Conservation (phyloP, 2,888 invertebrate genomes). For the Brenthis ino region DNA sequence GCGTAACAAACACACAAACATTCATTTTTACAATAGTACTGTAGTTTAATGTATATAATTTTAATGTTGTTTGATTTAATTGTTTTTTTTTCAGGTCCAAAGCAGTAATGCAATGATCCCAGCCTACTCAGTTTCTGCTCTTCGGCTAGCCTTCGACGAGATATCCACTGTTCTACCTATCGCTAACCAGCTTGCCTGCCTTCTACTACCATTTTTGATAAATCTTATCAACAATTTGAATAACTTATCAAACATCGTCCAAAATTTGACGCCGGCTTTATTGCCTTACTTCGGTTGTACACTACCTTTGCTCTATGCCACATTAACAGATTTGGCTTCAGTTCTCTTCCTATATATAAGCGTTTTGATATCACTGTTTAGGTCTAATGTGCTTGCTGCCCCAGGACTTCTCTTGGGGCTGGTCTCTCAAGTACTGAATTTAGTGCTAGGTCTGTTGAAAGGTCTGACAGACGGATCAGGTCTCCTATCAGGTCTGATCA, state of each 20-base stretch:
- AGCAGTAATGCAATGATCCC: conserved; percentile 71
- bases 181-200: conserved; percentile 68
- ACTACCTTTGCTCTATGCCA: conserved; percentile 66
- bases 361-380: conserved; percentile 68
- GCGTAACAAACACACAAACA: neutral
- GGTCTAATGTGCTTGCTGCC: conserved; percentile 69
- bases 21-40: neutral
- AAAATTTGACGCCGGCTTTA: conserved; percentile 71
- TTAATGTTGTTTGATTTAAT: neutral
- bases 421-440: conserved; percentile 61
- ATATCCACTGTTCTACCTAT: conserved; percentile 67
- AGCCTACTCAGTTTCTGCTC: conserved; percentile 69
- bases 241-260: conserved; percentile 72
- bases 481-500: conserved; percentile 61
- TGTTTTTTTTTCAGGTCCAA: conserved; percentile 51
- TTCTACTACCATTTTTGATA: conserved; percentile 69
- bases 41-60: neutral
- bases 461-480: conserved; percentile 67
- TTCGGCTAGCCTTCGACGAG: conserved; percentile 72
- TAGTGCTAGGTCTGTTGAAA: conserved; percentile 65
- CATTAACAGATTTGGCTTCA: conserved; percentile 71
- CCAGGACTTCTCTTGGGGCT: conserved; percentile 64
- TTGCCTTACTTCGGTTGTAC: conserved; percentile 75
- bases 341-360: conserved; percentile 73
- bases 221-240: conserved; percentile 74